A percentile compares a stretch with the other conserved stretches of the same genome.
These are phyloP conservation scores for Cercopithecus mona DNA, from an alignment of 2,113 vertebrate species.

Conservation along the genomic window DNA sequence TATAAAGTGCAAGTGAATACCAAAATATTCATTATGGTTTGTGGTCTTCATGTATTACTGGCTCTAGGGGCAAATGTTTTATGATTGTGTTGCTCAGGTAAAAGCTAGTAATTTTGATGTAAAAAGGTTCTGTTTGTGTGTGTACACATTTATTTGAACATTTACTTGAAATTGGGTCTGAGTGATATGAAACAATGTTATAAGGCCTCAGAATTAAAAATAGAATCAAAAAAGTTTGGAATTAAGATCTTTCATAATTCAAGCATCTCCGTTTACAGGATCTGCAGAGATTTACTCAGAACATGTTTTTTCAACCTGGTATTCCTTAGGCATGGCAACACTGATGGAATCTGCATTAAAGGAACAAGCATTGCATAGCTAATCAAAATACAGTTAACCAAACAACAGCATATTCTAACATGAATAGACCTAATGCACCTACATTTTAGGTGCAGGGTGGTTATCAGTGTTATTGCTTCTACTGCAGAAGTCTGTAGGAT, in stretches of 20 bases:
- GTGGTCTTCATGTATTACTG: neutral
- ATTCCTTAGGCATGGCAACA: neutral
- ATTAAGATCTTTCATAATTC: neutral
- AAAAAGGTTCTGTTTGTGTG: neutral
- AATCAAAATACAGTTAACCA: neutral
- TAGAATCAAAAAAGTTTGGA: neutral
- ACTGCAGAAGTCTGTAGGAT: constrained; percentile 73
- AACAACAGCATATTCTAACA: neutral
- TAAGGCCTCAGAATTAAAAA: neutral
- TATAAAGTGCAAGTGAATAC: neutral
- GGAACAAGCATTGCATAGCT: neutral
- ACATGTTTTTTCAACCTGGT: neutral
- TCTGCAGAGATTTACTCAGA: neutral
- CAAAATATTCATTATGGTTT: neutral
- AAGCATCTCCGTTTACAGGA: neutral
- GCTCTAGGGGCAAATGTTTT: neutral
- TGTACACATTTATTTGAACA: neutral
- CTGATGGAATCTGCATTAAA: neutral
- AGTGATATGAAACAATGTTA: neutral
- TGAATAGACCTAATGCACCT: neutral
- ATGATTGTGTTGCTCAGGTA: neutral
- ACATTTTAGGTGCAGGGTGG: neutral
- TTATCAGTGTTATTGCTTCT: constrained; percentile 45
- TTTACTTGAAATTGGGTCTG: neutral
- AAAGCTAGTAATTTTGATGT: neutral